Evolutionary conservation across 1,140 invertebrate species (phyloP).

Genomic region (Drosophila arizonae): DNA sequence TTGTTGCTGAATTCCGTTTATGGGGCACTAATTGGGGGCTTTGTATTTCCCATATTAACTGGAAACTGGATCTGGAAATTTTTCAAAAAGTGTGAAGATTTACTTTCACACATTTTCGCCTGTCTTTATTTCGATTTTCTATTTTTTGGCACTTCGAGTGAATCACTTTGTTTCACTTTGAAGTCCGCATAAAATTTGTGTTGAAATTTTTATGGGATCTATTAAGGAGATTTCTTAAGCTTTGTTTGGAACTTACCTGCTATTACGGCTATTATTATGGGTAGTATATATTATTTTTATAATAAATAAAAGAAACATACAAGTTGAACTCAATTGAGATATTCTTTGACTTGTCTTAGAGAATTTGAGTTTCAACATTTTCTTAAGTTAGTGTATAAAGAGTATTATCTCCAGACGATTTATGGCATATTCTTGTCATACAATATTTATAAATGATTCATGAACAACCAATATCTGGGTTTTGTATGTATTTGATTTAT

Average conservation of each 20-base stretch:
- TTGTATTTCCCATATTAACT: constrained; percentile 32
- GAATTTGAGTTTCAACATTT: too few species aligned
- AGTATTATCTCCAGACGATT: too few species aligned
- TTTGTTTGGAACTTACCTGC: constrained; percentile 1
- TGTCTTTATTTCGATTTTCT: constrained; percentile 1
- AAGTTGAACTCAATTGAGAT: too few species aligned
- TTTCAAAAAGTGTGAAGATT: constrained; percentile 5
- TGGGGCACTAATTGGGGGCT: constrained; percentile 46
- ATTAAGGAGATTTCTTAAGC: neutral
- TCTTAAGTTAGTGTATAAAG: too few species aligned
- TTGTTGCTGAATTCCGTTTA: constrained; percentile 15
- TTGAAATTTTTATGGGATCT: constrained; percentile 6
- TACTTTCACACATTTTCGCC: constrained; percentile 46
- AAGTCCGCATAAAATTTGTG: neutral
- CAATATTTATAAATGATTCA: too few species aligned
- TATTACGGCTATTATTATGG: neutral
- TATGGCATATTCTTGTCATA: too few species aligned
- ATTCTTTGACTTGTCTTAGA: too few species aligned
- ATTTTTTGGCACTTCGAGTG: constrained; percentile 19
- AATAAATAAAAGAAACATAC: too few species aligned
- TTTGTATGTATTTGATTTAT: too few species aligned
- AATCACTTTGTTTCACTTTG: constrained; percentile 19
- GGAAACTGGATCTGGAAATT: constrained; percentile 21
- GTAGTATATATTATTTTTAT: too few species aligned
- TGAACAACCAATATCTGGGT: too few species aligned